These are phyloP conservation scores for Dipodomys spectabilis DNA, from an alignment of 2,113 vertebrate genomes.

Conservation along the genomic window DNA sequence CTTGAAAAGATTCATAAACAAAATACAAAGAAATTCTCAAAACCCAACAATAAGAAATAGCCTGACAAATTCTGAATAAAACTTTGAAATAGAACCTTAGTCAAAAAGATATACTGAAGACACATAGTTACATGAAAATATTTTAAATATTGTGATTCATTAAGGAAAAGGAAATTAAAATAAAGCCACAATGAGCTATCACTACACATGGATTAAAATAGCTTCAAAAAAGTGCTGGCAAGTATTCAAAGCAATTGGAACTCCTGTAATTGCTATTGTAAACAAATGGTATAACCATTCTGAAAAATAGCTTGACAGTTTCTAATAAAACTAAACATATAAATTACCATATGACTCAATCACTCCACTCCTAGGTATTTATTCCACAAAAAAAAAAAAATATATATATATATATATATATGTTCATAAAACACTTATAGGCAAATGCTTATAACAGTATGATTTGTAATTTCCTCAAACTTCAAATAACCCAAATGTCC, in stretches of 20 bases:
- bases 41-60: background rate
- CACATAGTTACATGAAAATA: conserved; percentile 9
- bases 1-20: background rate
- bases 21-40: background rate
- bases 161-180: background rate
- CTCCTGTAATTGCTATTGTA: background rate
- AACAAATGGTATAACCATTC: background rate
- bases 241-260: background rate
- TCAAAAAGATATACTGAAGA: background rate
- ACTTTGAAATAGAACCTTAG: no score
- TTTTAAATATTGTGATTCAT: background rate
- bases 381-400: no score
- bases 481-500: background rate
- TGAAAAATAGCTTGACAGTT: background rate
- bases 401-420: no score
- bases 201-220: no score
- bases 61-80: background rate
- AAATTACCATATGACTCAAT: background rate
- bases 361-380: background rate
- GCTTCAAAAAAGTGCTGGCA: no score
- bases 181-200: background rate
- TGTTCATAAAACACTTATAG: no score
- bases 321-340: background rate
- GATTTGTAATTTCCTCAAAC: background rate
- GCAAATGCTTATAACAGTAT: background rate